Conservation (phyloP, 2,888 invertebrate genomes). For the Myopa tessellatipennis region DNA sequence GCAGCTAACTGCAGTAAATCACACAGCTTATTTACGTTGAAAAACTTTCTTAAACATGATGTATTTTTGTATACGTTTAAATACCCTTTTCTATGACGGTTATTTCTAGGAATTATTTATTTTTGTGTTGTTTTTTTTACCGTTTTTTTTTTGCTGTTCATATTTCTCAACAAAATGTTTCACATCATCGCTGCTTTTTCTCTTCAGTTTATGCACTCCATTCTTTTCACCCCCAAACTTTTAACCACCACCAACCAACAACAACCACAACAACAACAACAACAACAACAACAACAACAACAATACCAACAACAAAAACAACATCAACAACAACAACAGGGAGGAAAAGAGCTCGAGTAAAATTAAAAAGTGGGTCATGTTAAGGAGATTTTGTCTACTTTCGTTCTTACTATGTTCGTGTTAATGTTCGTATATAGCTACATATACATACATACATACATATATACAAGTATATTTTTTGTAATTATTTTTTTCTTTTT, state of each 20-base stretch:
- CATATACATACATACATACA: too few species aligned
- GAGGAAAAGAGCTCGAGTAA: background rate
- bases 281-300: too few species aligned
- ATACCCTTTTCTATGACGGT: background rate
- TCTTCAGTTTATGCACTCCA: background rate
- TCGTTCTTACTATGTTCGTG: background rate
- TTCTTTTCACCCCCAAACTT: background rate
- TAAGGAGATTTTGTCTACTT: slow-evolving; percentile 29
- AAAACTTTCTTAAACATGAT: background rate
- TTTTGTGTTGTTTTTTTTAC: background rate
- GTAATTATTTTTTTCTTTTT: background rate
- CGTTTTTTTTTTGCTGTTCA: background rate
- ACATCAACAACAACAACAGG: background rate
- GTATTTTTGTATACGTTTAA: background rate
- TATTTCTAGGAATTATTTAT: background rate
- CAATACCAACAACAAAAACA: background rate
- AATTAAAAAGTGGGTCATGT: slow-evolving; percentile 32
- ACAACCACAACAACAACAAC: too few species aligned
- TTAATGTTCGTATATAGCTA: background rate
- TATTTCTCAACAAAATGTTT: slow-evolving; percentile 2
- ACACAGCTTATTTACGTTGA: background rate
- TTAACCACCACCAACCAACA: too few species aligned
- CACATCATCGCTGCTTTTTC: background rate
- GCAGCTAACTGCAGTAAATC: background rate
- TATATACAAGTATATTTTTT: background rate